These are phyloP conservation scores for Thelaira solivaga DNA, from an alignment of 2,888 invertebrate species.

Conservation along the genomic window DNA sequence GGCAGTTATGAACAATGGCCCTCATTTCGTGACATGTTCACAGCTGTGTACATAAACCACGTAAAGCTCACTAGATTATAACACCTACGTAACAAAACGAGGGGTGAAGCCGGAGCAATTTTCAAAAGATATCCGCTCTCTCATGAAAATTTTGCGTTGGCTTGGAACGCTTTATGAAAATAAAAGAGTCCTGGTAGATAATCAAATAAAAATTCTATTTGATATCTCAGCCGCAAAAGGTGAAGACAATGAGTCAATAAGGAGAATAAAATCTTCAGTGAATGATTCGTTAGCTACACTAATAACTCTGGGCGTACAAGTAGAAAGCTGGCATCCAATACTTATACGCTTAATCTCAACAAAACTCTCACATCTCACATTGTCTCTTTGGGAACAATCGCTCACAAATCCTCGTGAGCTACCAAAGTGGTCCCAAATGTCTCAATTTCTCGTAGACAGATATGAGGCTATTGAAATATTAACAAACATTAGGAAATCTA, in stretches of 20 bases:
- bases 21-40: background rate
- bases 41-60: no score
- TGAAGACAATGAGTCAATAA: background rate
- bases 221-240: background rate
- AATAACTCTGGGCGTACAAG: background rate
- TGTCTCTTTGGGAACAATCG: background rate
- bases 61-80: background rate
- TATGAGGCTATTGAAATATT: no score
- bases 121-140: background rate
- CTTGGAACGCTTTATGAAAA: background rate
- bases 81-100: background rate
- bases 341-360: background rate
- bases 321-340: background rate
- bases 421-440: background rate
- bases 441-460: background rate
- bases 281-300: background rate
- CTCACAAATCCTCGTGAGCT: no score
- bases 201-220: background rate
- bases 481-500: no score
- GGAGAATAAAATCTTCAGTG: background rate
- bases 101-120: background rate
- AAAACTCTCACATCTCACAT: background rate
- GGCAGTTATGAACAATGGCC: background rate
- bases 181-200: background rate
- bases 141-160: background rate